Percentiles rank a stretch among this genome's conserved stretches.
Conservation (phyloP, 2,797 vertebrate genomes). For the Coregonus ussuriensis region DNA sequence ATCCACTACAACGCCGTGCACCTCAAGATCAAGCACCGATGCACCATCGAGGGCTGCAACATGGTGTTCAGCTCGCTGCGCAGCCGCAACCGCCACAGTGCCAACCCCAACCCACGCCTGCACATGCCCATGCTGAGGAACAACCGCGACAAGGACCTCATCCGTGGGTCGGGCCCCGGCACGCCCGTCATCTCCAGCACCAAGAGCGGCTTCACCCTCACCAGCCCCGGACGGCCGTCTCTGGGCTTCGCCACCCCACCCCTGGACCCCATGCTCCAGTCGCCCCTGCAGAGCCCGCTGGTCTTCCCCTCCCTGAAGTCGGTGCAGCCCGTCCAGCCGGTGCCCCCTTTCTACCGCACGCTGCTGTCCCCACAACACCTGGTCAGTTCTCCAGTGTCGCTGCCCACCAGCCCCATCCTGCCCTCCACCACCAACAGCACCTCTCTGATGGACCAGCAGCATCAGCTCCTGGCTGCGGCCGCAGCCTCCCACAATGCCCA, state of each 20-base stretch:
- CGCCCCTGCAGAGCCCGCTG: conserved; percentile 90
- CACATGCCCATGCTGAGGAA: conserved; percentile 99
- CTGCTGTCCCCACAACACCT: conserved; percentile 92
- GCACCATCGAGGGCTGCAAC: conserved; percentile 96
- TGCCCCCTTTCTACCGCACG: conserved; percentile 97
- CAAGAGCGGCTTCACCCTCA: conserved; percentile 89
- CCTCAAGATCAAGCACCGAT: conserved; percentile 98
- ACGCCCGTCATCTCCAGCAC: conserved; percentile 97
- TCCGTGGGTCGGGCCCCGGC: conserved; percentile 87
- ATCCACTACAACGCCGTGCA: conserved; percentile 99
- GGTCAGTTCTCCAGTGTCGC: conserved; percentile 92
- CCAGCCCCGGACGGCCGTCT: conserved; percentile 92
- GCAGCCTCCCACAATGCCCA: conserved; percentile 63
- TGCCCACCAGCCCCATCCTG: conserved; percentile 95
- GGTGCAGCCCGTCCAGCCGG: conserved; percentile 91
- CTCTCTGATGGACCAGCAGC: conserved; percentile 73
- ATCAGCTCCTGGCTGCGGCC: conserved; percentile 76
- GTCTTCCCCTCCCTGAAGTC: conserved; percentile 96
- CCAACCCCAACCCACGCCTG: conserved; percentile 95
- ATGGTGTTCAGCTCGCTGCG: conserved; percentile 98
- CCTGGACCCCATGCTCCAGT: conserved; percentile 91
- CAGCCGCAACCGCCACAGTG: conserved; percentile 97
- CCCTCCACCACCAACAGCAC: conserved; percentile 79
- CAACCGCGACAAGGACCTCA: conserved; percentile 94
- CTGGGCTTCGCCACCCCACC: conserved; percentile 96